Base-by-base conservation (phyloP, 2,888 invertebrate genomes). In the Acleris sparsana region DNA sequence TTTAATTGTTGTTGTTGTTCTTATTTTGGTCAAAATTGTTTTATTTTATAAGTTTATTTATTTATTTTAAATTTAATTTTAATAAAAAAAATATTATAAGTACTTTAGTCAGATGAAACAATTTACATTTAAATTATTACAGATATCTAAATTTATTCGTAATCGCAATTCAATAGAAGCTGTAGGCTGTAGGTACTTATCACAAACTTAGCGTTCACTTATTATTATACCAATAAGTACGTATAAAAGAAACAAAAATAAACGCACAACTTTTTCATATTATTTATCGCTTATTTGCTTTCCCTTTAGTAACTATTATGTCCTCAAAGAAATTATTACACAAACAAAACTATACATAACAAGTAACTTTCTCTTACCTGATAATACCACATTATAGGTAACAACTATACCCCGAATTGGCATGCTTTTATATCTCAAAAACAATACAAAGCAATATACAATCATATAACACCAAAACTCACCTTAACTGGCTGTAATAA, bases 341-440 rank as follows among this genome's bases (percentile, higher is more conserved):
- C 29, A 56, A 56, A 63, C 43, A 51, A 49, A 62, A 55, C 49
- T 63, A 59, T 48, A 64, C 53, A 49, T 59, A 49, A 65, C 7
- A 55, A 55, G 44, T 29, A 43, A 25, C 44, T 43, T 58, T 64
- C 52, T 57, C 56, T 22, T 65, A 65, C 64, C 64, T 60, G 33
- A 58, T 63, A 49, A 64, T 60, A 64, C 60, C 64, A 49, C 55
- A 65, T 65, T 65, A 65, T 44, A 60, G 60, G 55, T 65, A 60
- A 64, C 64, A 64, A 65, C 59, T 60, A 60, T 44, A 60, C 60
- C 48, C 49, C 60, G 64, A 65, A 65, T 65, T 65, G 64, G 60
- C 60, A 60, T 64, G 60, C 49, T 65, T 46, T 29, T 55, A 55
- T 65, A 65, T 65, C 60, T 65, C 55, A 65, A 65, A 59, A 65